Evolutionary conservation across 1,140 invertebrate genomes (phyloP).

Genomic region (Cheumatopsyche charites): DNA sequence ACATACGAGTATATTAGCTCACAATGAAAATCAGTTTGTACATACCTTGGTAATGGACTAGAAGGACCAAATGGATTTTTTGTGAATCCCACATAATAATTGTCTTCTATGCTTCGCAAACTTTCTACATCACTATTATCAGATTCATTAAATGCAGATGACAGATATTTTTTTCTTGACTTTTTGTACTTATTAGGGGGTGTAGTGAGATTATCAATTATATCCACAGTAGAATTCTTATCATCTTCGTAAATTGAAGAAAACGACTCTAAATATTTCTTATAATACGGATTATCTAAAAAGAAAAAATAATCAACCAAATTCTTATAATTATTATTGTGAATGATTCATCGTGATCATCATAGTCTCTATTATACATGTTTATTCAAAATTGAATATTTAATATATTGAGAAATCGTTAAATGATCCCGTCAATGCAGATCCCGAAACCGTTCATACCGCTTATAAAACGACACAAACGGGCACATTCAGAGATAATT

Average conservation of each 20-base stretch:
- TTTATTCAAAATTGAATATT: no score
- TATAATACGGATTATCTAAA: neutral
- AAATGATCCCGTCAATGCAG: no score
- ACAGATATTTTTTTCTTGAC: conserved; percentile 1
- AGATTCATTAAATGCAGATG: neutral
- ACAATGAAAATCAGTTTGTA: conserved; percentile 1
- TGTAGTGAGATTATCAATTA: neutral
- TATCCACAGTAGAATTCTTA: neutral
- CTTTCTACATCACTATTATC: no score
- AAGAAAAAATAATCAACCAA: neutral
- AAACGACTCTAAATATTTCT: conserved; percentile 15
- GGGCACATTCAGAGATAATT: no score
- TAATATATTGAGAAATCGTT: no score
- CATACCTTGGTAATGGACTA: conserved; percentile 12
- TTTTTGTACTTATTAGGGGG: conserved; percentile 1
- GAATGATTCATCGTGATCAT: neutral
- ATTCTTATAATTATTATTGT: neutral
- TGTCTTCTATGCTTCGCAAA: neutral
- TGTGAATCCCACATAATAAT: conserved; percentile 22
- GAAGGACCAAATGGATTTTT: conserved; percentile 33
- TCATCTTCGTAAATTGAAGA: neutral
- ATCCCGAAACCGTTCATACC: no score
- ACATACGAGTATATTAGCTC: no score
- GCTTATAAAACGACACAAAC: no score
- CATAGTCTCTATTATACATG: no score